Evolutionary conservation across 35 echinoderm and acorn worm species (phyloP), one percentile per base, ranked within the genome.

Genomic region (Lytechinus variegatus): DNA sequence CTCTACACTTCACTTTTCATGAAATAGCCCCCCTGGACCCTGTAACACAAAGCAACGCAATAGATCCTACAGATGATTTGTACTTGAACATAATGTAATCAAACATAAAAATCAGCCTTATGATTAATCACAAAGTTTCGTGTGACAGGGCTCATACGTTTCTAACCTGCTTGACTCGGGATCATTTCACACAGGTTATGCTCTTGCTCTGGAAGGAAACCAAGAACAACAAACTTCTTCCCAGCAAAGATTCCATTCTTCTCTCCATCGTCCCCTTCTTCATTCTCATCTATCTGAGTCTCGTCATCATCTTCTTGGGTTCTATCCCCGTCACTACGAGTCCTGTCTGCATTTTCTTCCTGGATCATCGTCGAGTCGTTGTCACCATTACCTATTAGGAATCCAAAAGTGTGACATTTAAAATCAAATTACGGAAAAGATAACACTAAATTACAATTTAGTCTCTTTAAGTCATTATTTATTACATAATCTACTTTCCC

Each of bases 171-270:
- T 58, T 97, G 86, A 52, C 24, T 27, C 54, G 89, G 54, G 53
- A 96, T 95, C 95, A 97, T 96, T 93, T 94, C 86, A 52, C 94
- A 86, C 53, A 97, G 93, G 55, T 91, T 44, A 52, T 96, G 91
- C 19, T 89, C 93, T 95, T 99, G 95, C 12, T 97, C 95, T 53
- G 53, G 61, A 19, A 27, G 54, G 61, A 97, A 98, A 57, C 96
- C 97, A 27, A 96, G 9, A 54, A 99, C 94, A 3, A 96, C 92
- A 95, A 99, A 99, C 33, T 56, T 96, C 92, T 97, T 99, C 29
- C 92, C 94, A 4, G 87, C 61, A 92, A 99, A 99, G 86, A 97
- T 97, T 52, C 96, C 95, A 52, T 89, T 61, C 52, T 55, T 94
- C 57, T 96, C 87, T 5, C 56, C 54, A 52, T 95, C 94, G 11